A percentile compares a stretch with the other conserved stretches of the same genome.
Evolutionary conservation across 1,140 invertebrate genomes (phyloP).

Genomic region (Himalopsyche phryganea): DNA sequence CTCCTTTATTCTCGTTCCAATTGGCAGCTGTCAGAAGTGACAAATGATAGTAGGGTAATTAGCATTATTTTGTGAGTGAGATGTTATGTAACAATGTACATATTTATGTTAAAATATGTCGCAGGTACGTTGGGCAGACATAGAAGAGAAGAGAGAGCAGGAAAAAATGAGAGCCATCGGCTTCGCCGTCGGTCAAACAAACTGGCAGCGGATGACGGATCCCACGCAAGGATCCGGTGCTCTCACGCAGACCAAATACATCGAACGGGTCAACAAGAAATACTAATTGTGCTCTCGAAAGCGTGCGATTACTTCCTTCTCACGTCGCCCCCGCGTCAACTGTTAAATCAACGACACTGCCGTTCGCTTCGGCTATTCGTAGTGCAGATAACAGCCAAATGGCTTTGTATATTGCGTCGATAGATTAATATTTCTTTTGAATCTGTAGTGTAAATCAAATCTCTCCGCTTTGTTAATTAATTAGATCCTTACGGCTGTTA

Average conservation of each 20-base stretch:
- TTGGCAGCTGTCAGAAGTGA: no score
- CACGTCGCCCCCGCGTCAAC: no score
- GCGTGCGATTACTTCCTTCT: no score
- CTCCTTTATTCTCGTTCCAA: no score
- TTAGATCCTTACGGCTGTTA: no score
- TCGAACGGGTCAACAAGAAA: constrained; percentile 56
- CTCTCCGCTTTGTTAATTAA: no score
- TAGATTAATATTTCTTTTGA: neutral
- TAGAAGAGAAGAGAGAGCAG: constrained; percentile 87
- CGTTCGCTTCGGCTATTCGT: neutral
- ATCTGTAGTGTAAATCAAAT: no score
- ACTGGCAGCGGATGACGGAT: constrained; percentile 93
- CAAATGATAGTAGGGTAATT: no score
- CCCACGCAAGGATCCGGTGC: constrained; percentile 83
- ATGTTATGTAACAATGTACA: no score
- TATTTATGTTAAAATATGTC: no score
- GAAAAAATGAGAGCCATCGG: constrained; percentile 89
- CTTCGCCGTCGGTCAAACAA: constrained; percentile 92
- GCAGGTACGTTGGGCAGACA: constrained; percentile 95
- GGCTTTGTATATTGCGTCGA: neutral
- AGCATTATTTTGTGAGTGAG: no score
- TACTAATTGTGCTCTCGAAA: constrained; percentile 1
- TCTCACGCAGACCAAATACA: constrained; percentile 91
- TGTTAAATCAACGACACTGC: neutral
- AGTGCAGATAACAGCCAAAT: neutral